Conservation (phyloP, 1,140 invertebrate species). For the Drosophila nebulosa region DNA sequence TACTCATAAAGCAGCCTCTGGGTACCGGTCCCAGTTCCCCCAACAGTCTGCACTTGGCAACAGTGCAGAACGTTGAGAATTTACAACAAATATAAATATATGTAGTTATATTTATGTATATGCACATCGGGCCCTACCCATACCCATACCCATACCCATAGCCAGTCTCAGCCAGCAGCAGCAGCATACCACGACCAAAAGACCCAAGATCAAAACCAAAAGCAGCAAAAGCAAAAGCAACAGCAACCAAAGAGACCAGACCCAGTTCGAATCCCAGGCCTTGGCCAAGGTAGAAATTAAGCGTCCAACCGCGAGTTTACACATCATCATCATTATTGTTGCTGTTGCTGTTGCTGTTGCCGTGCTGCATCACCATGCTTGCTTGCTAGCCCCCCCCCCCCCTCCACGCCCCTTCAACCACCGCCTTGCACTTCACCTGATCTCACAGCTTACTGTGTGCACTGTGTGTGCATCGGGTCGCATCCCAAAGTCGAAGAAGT, state of each 20-base stretch:
- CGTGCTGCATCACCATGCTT: slow-evolving; percentile 11
- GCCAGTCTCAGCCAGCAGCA: neutral
- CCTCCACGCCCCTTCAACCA: too few relatives aligned
- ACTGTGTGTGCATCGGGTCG: neutral
- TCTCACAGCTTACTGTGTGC: too few relatives aligned
- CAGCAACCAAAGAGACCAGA: neutral
- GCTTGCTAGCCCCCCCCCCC: neutral
- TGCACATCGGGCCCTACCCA: slow-evolving; percentile 16
- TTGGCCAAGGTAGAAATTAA: slow-evolving; percentile 74
- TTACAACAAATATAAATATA: slow-evolving; percentile 9
- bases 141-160: neutral
- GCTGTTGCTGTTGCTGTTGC: slow-evolving; percentile 37
- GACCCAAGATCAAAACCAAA: neutral
- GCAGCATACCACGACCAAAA: neutral
- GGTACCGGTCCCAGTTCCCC: neutral
- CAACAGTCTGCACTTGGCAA: slow-evolving; percentile 33
- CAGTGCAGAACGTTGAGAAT: slow-evolving; percentile 24
- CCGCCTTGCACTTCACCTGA: too few relatives aligned
- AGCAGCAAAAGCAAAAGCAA: neutral
- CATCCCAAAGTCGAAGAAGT: slow-evolving; percentile 2
- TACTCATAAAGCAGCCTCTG: neutral
- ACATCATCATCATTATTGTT: slow-evolving; percentile 79
- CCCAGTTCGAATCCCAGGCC: slow-evolving; percentile 28
- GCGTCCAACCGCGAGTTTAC: slow-evolving; percentile 77
- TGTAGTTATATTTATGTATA: neutral